Evolutionary conservation across 2,113 vertebrate species (phyloP).

Genomic region (Apodemus speciosus): DNA sequence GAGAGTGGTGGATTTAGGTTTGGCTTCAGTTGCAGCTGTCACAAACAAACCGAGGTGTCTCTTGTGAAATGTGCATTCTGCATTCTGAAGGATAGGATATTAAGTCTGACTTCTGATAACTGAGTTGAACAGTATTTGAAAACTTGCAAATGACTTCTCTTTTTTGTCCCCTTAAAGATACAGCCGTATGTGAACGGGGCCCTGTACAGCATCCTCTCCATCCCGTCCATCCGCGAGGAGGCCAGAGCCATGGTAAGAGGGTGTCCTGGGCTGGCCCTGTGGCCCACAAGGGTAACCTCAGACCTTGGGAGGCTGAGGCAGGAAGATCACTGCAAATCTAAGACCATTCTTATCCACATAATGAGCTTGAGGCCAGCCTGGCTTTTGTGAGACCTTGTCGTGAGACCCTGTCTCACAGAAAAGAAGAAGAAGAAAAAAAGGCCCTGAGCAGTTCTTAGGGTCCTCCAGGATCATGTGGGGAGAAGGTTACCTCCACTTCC

Average conservation of each 20-base stretch:
- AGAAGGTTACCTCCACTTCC: neutral
- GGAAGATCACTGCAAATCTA: neutral
- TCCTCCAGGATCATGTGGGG: accelerated
- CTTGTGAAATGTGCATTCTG: neutral
- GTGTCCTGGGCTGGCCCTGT: neutral
- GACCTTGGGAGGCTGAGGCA: neutral
- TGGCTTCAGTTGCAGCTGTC: neutral
- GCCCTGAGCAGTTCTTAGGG: neutral
- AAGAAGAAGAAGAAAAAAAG: no score
- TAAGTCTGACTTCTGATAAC: neutral
- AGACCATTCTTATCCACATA: neutral
- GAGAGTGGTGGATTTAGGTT: neutral
- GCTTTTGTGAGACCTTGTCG: neutral
- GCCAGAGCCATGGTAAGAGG: slow-evolving; percentile 95
- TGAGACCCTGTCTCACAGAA: neutral
- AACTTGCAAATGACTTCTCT: neutral
- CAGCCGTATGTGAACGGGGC: slow-evolving; percentile 95
- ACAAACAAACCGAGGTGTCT: neutral
- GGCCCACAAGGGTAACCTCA: neutral
- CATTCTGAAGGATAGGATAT: neutral
- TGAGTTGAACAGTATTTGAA: neutral
- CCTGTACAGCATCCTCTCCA: slow-evolving; percentile 94
- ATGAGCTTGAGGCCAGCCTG: neutral
- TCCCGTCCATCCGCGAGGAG: slow-evolving; percentile 92
- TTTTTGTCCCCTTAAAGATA: slow-evolving; percentile 85